Conservation (phyloP, 2,113 vertebrate species). For the Erythrocercus mccallii region DNA sequence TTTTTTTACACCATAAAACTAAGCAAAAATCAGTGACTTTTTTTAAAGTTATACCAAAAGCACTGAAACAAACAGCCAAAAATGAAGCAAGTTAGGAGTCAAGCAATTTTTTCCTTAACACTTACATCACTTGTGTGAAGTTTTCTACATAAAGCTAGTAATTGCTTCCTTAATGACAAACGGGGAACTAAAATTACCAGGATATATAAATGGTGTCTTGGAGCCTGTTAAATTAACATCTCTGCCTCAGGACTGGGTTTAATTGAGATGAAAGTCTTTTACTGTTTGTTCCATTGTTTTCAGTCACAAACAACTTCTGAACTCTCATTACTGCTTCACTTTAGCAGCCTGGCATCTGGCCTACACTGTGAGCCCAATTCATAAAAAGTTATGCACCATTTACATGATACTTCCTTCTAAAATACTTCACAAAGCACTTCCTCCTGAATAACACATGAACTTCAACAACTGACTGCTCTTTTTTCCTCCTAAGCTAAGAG, state of each 20-base stretch:
- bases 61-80: slow-evolving; percentile 46
- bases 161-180: slow-evolving; percentile 69
- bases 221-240: slow-evolving; percentile 72
- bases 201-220: slow-evolving; percentile 62
- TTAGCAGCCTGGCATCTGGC: slow-evolving; percentile 55
- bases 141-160: slow-evolving; percentile 68
- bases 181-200: slow-evolving; percentile 55
- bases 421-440: slow-evolving; percentile 29
- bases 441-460: not conserved
- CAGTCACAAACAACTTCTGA: slow-evolving; percentile 56
- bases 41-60: slow-evolving; percentile 44
- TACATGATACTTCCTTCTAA: not conserved
- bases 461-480: not conserved
- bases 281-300: slow-evolving; percentile 64
- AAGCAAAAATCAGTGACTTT: not conserved
- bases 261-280: slow-evolving; percentile 67
- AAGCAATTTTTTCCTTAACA: slow-evolving; percentile 48
- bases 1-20: slow-evolving; percentile 40
- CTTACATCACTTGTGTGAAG: slow-evolving; percentile 63
- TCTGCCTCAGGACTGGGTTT: slow-evolving; percentile 63
- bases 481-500: not conserved
- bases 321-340: slow-evolving; percentile 24
- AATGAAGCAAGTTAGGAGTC: slow-evolving; percentile 8
- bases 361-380: slow-evolving; percentile 47
- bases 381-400: slow-evolving; percentile 52